Conservation (phyloP, 2,797 vertebrate genomes). For the Galagoides demidoff region DNA sequence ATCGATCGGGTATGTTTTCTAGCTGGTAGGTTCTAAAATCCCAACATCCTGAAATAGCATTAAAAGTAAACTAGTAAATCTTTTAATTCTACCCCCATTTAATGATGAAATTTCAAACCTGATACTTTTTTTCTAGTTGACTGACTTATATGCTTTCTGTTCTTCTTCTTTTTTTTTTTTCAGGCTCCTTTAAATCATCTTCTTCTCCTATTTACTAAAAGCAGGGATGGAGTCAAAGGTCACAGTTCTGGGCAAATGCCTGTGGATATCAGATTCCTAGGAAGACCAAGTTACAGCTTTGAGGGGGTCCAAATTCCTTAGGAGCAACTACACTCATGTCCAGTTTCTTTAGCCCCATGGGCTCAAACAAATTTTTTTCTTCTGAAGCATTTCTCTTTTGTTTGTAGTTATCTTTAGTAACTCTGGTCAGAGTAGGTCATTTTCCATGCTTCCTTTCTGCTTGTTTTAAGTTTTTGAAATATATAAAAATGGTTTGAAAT, state of each 20-base stretch:
- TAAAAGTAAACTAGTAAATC: conserved; percentile 38
- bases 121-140: conserved; percentile 11
- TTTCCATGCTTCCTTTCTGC: background rate
- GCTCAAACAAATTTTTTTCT: conserved; percentile 17
- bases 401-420: conserved; percentile 43
- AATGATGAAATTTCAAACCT: conserved; percentile 64
- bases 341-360: conserved; percentile 44
- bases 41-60: background rate
- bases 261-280: conserved; percentile 49
- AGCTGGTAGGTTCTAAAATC: background rate
- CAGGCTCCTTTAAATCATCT: conserved; percentile 47
- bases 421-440: background rate
- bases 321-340: background rate
- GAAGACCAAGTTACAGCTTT: conserved; percentile 46
- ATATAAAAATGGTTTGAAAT: background rate
- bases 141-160: conserved; percentile 44
- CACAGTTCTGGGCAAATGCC: conserved; percentile 47
- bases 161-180: background rate
- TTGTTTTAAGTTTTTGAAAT: background rate
- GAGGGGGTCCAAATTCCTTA: conserved; percentile 31
- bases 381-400: background rate
- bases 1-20: conserved; percentile 37
- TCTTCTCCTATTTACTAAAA: conserved; percentile 69
- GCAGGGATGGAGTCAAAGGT: conserved; percentile 57
- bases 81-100: conserved; percentile 17